Conservation (phyloP, 2,797 vertebrate species). For the Coregonus ussuriensis region DNA sequence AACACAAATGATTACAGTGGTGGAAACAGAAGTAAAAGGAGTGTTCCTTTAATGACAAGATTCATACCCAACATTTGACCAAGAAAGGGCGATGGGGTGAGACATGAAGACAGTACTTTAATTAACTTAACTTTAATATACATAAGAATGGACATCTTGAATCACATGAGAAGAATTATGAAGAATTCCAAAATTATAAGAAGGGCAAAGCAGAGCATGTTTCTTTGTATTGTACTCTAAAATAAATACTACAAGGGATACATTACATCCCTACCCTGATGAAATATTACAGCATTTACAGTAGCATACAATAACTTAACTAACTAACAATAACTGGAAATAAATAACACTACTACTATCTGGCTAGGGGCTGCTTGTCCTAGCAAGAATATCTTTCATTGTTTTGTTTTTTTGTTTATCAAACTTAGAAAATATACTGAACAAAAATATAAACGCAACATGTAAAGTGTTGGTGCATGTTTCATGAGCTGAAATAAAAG, state of each 20-base stretch:
- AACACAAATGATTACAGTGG: background rate
- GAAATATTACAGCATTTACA: background rate
- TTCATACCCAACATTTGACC: background rate
- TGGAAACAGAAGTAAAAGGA: background rate
- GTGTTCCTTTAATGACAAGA: background rate
- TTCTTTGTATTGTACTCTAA: background rate
- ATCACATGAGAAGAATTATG: background rate
- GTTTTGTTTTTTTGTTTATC: no score
- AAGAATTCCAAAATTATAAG: background rate
- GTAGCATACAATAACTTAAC: background rate
- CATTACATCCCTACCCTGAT: background rate
- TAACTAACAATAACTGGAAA: background rate
- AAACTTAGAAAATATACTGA: no score
- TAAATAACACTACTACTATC: background rate
- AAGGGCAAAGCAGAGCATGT: background rate
- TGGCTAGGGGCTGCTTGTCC: background rate
- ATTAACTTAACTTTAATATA: background rate
- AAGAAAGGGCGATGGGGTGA: background rate
- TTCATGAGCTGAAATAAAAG: no score
- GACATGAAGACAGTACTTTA: background rate
- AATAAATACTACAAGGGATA: background rate
- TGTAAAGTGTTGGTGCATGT: no score
- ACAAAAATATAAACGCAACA: no score
- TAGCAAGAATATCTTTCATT: background rate
- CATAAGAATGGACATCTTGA: background rate